Base-by-base conservation (phyloP, 2,797 vertebrate genomes). In the Pangasius larnaudii region DNA sequence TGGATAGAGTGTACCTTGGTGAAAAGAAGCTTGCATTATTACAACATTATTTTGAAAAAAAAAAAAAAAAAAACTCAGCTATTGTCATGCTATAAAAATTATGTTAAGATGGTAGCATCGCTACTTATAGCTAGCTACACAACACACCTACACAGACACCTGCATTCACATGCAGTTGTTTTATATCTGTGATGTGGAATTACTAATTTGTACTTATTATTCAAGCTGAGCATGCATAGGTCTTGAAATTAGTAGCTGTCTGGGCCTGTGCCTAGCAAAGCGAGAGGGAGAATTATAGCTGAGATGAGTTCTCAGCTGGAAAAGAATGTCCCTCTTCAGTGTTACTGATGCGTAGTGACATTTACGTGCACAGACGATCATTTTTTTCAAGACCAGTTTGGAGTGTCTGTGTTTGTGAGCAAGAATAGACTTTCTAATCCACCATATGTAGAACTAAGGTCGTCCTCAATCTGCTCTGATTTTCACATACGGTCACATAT, bases 341-440 rank as follows among this genome's bases (percentile, higher is more conserved):
- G 0, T 72, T 86, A 14, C 86, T 83, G 42, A 89, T 86, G 80
- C 61, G 65, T 81, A 86, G 63, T 91, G 90, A 89, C 90, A 91
- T 91, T 91, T 86, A 89, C 46, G 36, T n/a, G 82, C 3, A 51
- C 58, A 63, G 49, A 74, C 61, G 9, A 77, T 56, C 59, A 78
- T 51, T 53, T 53, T 84, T 85, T 86, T 49, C 61, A 53, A 22
- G 13, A 53, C 74, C 14, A 51, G n/a, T 78, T 53, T 33, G n/a
- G 51, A 78, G n/a, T 56, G n/a, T 56, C 49, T 84, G 61, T 22
- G 69, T 49, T 39, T 74, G 42, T 74, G 75, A 51, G 61, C 14
- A 36, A 53, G 22, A 27, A 81, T n/a, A 61, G 56, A 27, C n/a
- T 78, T 78, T 56, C 75, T 63, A 36, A 81, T 81, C 36, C 36